phyloP scores from a whole-genome alignment of 2,888 invertebrate genomes.

The Dasysyrphus albostriatus region DNA sequence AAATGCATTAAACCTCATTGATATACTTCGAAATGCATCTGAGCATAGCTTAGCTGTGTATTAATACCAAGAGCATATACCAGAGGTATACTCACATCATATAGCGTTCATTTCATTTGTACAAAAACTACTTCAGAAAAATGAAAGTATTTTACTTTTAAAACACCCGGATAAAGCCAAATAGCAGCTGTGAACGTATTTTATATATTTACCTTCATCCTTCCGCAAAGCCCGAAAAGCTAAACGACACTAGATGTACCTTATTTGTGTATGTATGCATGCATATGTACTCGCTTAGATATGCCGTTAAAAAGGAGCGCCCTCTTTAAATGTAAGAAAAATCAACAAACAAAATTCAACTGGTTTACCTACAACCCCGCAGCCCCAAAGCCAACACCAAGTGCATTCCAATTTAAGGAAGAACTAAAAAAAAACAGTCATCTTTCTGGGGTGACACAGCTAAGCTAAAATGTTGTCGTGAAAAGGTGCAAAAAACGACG shows the following conservation, averaged over 20 bases:
- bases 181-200: conserved; percentile 19
- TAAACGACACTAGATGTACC: not conserved
- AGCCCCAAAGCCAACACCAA: conserved; percentile 28
- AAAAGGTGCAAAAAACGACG: conserved; percentile 65
- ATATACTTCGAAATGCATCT: conserved; percentile 12
- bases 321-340: conserved; percentile 55
- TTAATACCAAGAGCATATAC: not conserved
- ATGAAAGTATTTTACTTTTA: conserved; percentile 52
- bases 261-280: not conserved
- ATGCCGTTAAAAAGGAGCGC: conserved; percentile 46
- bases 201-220: conserved; percentile 2
- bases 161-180: conserved; percentile 39
- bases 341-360: conserved; percentile 72
- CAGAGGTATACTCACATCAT: not conserved
- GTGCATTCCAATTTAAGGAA: conserved; percentile 49
- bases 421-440: conserved; percentile 18
- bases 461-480: conserved; percentile 34
- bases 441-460: conserved; percentile 26
- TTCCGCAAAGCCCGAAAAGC: not conserved
- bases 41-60: not conserved
- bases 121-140: conserved; percentile 39
- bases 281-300: not conserved
- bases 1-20: conserved; percentile 1
- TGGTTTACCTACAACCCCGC: conserved; percentile 55
- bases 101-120: conserved; percentile 43